A percentile compares a stretch with the other conserved stretches of the same genome.
Evolutionary conservation across 2,113 vertebrate species (phyloP).

Genomic region (Cryptomyrus ogoouensis): DNA sequence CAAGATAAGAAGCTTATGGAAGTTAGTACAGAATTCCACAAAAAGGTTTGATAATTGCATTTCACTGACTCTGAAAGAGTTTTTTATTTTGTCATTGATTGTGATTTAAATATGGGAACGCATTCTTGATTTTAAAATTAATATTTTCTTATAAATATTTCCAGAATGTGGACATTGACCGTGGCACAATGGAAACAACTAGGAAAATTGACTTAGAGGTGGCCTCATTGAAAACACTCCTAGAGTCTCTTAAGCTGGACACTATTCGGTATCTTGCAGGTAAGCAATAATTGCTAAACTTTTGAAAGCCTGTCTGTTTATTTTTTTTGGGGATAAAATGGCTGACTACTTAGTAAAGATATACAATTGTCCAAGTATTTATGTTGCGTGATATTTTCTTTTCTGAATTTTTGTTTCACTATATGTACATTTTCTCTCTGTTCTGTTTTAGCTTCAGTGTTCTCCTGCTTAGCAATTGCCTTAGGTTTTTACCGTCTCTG

Average conservation of each 20-base stretch:
- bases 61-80: neutral
- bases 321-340: neutral
- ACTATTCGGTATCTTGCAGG: slow-evolving; percentile 83
- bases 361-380: neutral
- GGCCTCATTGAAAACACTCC: slow-evolving; percentile 85
- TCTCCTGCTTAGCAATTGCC: slow-evolving; percentile 82
- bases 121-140: neutral
- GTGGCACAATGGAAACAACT: slow-evolving; percentile 77
- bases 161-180: slow-evolving; percentile 77
- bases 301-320: neutral
- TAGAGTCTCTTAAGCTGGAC: slow-evolving; percentile 91
- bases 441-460: slow-evolving; percentile 69
- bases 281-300: slow-evolving; percentile 46
- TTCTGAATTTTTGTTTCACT: neutral
- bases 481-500: slow-evolving; percentile 85
- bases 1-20: slow-evolving; percentile 92
- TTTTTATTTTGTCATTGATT: neutral
- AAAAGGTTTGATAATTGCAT: slow-evolving; percentile 58
- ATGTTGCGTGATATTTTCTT: neutral
- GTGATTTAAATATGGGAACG: neutral
- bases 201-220: slow-evolving; percentile 93
- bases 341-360: neutral
- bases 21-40: slow-evolving; percentile 79
- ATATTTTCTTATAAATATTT: neutral
- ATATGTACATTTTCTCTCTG: neutral